phyloP scores from a whole-genome alignment of 2,113 vertebrate genomes.

The Saccopteryx leptura region DNA sequence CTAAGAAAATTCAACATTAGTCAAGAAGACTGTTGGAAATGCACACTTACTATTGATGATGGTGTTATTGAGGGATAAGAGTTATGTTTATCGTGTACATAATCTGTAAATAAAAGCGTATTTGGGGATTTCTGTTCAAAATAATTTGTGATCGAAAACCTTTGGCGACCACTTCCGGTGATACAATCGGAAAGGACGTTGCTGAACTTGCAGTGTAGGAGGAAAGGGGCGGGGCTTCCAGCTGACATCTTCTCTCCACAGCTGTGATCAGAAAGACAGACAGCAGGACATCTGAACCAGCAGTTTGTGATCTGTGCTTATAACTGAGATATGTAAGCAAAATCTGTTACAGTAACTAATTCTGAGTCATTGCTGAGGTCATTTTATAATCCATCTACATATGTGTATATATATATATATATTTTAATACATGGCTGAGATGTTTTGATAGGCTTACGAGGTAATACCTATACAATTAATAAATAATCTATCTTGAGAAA shows the following conservation, averaged over 20 bases:
- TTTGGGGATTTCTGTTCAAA: not conserved
- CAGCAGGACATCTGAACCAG: not conserved
- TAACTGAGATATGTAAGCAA: not conserved
- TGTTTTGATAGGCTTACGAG: not conserved
- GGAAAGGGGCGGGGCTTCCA: not conserved
- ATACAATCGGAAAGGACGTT: not conserved
- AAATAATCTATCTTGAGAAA: not conserved
- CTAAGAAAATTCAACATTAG: not conserved
- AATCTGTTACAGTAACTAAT: not conserved
- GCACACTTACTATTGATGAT: not conserved
- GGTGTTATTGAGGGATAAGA: not conserved
- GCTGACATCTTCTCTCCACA: not conserved
- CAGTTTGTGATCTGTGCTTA: slow-evolving; percentile 1
- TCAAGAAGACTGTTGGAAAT: not conserved
- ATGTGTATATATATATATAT: not conserved
- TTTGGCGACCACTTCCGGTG: not conserved
- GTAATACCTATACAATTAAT: not conserved
- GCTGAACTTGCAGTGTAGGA: not conserved
- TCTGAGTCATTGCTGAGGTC: not conserved
- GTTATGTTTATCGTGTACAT: not conserved
- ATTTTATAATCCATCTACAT: not conserved
- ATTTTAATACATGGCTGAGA: not conserved
- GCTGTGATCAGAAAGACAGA: not conserved
- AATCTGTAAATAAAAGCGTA: not conserved
- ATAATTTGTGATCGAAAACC: not conserved